These are phyloP conservation scores for Meloe dianella DNA, from an alignment of 2,888 invertebrate species.

Conservation along the genomic window DNA sequence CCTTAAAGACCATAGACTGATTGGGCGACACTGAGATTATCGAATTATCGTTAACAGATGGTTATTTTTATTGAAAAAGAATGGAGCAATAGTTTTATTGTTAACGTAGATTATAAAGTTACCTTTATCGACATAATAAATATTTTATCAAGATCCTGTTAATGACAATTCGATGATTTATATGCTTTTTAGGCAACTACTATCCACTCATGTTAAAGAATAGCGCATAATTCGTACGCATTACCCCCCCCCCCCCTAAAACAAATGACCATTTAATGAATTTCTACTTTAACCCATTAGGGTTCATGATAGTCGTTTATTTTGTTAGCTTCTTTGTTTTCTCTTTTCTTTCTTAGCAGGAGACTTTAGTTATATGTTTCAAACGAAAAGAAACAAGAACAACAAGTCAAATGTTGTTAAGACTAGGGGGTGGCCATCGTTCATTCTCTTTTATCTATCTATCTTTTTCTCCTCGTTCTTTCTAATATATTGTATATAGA, in stretches of 20 bases:
- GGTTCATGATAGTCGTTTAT: conserved; percentile 25
- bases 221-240: conserved; percentile 7
- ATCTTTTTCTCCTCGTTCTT: neutral
- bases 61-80: conserved; percentile 9
- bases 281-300: conserved; percentile 24
- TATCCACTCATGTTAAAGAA: neutral
- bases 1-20: conserved; percentile 25
- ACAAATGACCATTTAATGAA: conserved; percentile 29
- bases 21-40: conserved; percentile 19
- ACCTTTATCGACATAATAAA: neutral
- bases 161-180: neutral
- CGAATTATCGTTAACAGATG: conserved; percentile 15
- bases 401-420: conserved; percentile 8
- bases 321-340: conserved; percentile 16
- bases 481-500: conserved; percentile 12
- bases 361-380: neutral
- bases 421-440: conserved; percentile 12
- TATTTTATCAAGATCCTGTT: neutral
- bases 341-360: conserved; percentile 5
- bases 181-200: neutral
- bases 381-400: conserved; percentile 14
- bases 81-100: neutral
- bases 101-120: neutral
- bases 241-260: neutral
- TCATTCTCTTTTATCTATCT: conserved; percentile 11